Percentiles rank a stretch among this genome's conserved stretches.
These are phyloP conservation scores for Melanogrammus aeglefinus DNA, from an alignment of 2,797 vertebrate genomes.

Conservation along the genomic window DNA sequence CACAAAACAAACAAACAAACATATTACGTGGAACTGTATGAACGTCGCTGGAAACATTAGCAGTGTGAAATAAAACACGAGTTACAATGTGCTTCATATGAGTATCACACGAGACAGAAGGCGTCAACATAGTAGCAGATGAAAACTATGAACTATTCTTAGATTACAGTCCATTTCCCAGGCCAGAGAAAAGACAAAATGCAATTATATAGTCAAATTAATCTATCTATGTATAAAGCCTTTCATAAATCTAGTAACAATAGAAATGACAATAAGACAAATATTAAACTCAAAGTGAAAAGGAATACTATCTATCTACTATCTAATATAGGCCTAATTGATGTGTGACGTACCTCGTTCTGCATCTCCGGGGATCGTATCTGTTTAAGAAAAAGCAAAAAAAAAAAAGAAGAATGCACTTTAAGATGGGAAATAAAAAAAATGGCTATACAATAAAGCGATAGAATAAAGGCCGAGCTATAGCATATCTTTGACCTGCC, in stretches of 20 bases:
- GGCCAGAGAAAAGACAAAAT: neutral
- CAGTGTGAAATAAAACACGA: neutral
- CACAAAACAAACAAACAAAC: conserved; percentile 41
- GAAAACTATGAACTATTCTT: neutral
- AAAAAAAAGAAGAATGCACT: neutral
- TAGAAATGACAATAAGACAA: neutral
- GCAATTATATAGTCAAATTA: neutral
- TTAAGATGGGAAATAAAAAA: conserved; percentile 13
- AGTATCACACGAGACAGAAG: neutral
- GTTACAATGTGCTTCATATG: neutral
- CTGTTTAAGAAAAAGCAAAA: conserved; percentile 64
- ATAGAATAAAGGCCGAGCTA: neutral
- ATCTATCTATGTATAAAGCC: too few relatives aligned
- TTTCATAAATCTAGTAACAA: too few relatives aligned
- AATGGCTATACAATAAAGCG: neutral
- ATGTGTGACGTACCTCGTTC: conserved; percentile 82
- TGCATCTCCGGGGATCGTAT: conserved; percentile 84
- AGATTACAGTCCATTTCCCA: neutral
- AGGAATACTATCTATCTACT: neutral
- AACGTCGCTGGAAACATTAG: neutral
- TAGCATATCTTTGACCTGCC: conserved; percentile 20
- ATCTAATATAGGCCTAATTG: neutral
- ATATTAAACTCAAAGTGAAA: neutral
- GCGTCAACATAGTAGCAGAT: neutral
- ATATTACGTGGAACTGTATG: neutral